A percentile compares a stretch with the other conserved stretches of the same genome.
Evolutionary conservation across 2,113 vertebrate species (phyloP).

Genomic region (Enhydra lutris): DNA sequence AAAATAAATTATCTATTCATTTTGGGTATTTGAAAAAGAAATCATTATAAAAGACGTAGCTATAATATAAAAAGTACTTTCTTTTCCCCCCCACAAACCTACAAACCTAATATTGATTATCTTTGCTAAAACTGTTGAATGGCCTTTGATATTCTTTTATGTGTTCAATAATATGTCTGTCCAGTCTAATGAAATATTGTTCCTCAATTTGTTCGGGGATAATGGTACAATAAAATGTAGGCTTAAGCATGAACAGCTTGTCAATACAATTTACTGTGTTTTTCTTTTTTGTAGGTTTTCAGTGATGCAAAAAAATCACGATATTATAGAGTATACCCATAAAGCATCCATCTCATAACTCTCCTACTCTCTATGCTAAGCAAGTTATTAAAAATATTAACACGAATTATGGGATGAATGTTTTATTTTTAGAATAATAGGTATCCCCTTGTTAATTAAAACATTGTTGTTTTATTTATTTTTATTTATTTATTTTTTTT

Average conservation of each 20-base stretch:
- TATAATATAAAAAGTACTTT: not conserved
- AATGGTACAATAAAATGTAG: slow-evolving; percentile 73
- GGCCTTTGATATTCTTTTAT: slow-evolving; percentile 71
- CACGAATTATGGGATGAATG: not conserved
- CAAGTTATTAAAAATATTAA: slow-evolving; percentile 37
- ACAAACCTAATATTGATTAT: slow-evolving; percentile 62
- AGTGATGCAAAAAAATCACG: slow-evolving; percentile 62
- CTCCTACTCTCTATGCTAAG: slow-evolving; percentile 30
- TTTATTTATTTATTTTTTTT: too few relatives aligned
- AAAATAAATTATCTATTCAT: not conserved
- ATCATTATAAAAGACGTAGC: not conserved
- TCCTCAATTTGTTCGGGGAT: slow-evolving; percentile 71
- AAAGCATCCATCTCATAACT: slow-evolving; percentile 37
- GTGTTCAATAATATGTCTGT: slow-evolving; percentile 56
- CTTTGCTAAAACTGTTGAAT: slow-evolving; percentile 71
- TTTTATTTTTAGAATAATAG: slow-evolving; percentile 49
- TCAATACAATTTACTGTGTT: slow-evolving; percentile 76
- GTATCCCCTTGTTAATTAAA: slow-evolving; percentile 47
- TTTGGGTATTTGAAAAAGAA: not conserved
- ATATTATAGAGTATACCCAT: slow-evolving; percentile 60
- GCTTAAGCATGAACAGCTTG: slow-evolving; percentile 72
- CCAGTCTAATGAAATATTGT: slow-evolving; percentile 68
- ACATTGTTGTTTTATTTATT: not conserved
- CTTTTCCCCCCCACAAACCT: not conserved
- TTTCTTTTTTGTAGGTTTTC: slow-evolving; percentile 51